phyloP scores from a whole-genome alignment of 2,888 invertebrate genomes.

The Melanchra persicariae region DNA sequence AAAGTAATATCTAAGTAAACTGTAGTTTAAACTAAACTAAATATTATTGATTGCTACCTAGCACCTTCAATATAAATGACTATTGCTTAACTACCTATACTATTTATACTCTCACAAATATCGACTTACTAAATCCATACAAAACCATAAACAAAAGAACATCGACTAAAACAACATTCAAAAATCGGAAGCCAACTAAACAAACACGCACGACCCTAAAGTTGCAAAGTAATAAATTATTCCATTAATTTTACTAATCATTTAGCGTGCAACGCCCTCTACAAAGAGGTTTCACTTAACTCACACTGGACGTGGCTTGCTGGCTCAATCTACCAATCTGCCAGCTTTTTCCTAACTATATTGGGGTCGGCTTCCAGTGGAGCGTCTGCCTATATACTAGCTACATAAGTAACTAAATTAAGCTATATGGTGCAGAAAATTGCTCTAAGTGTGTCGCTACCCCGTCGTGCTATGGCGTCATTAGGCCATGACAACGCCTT shows the following conservation, averaged over 20 bases:
- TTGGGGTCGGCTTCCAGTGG: background rate
- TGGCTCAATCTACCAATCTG: background rate
- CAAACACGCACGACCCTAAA: conserved; percentile 35
- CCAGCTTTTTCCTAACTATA: background rate
- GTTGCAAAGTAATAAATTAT: conserved; percentile 38
- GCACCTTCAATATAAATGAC: too few relatives aligned
- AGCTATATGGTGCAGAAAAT: conserved; percentile 1
- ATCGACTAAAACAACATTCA: conserved; percentile 26
- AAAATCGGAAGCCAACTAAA: conserved; percentile 17
- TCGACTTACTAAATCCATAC: conserved; percentile 1
- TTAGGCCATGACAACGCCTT: conserved; percentile 52
- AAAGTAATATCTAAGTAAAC: background rate
- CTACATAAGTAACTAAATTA: conserved; percentile 13
- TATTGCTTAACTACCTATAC: background rate
- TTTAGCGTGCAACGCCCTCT: conserved; percentile 37
- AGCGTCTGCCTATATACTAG: background rate
- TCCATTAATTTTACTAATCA: conserved; percentile 29
- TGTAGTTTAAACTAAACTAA: background rate
- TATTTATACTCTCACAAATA: background rate
- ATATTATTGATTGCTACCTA: background rate
- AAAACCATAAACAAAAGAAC: conserved; percentile 24
- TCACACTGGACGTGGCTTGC: background rate
- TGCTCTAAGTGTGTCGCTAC: conserved; percentile 21
- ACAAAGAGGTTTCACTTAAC: background rate
- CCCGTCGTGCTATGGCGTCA: conserved; percentile 38